phyloP scores from a whole-genome alignment of 2,888 invertebrate genomes.

The Smittia aterrima region DNA sequence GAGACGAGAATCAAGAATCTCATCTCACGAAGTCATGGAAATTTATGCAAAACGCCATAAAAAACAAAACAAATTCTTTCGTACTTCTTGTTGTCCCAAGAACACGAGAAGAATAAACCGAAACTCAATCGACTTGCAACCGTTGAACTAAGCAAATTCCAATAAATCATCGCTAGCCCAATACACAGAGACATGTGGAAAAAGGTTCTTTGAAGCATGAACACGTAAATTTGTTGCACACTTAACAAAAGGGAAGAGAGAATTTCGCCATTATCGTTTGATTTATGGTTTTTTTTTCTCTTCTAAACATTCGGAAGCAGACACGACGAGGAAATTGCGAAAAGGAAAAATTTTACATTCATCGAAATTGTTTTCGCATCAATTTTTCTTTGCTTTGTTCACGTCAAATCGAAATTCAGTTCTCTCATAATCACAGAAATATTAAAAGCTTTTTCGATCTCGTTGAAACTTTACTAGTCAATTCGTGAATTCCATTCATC shows the following conservation, averaged over 20 bases:
- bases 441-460: too few relatives aligned
- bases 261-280: conserved; percentile 1
- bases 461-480: too few relatives aligned
- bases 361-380: not conserved
- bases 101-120: not conserved
- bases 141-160: not conserved
- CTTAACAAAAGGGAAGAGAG: not conserved
- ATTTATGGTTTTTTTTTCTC: conserved; percentile 25
- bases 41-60: too few relatives aligned
- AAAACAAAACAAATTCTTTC: not conserved
- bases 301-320: conserved; percentile 5
- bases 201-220: not conserved
- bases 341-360: not conserved
- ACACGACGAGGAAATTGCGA: not conserved
- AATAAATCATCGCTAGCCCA: not conserved
- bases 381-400: not conserved
- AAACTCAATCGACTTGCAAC: not conserved
- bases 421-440: too few relatives aligned
- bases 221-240: not conserved
- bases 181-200: not conserved
- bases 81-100: not conserved
- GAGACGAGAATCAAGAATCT: too few relatives aligned
- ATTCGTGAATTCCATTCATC: not conserved
- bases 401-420: too few relatives aligned
- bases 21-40: too few relatives aligned